These are phyloP conservation scores for Reticulitermes speratus DNA, from an alignment of 1,140 invertebrate species.

Conservation along the genomic window DNA sequence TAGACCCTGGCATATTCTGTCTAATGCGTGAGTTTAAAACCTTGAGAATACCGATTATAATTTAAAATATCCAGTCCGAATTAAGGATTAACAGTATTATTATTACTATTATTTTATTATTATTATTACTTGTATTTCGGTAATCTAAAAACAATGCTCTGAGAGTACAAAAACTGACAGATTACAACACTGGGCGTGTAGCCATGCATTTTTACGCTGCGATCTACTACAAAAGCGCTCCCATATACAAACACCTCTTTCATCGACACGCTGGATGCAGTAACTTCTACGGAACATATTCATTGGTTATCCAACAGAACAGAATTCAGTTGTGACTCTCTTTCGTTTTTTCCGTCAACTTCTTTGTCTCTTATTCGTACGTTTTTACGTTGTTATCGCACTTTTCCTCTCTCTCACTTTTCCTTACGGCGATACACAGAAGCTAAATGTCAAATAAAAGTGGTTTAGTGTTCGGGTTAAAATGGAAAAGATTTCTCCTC, in stretches of 20 bases:
- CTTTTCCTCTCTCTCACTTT: not conserved
- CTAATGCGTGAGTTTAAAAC: too few relatives aligned
- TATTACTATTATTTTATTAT: too few relatives aligned
- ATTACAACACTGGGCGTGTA: too few relatives aligned
- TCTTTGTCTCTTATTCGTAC: not conserved
- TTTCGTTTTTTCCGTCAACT: not conserved
- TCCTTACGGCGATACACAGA: not conserved
- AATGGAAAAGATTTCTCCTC: conserved; percentile 29
- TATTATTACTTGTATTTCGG: too few relatives aligned
- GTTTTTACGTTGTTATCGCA: not conserved
- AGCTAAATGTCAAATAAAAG: conserved; percentile 30
- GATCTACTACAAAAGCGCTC: too few relatives aligned
- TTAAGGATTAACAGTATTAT: too few relatives aligned
- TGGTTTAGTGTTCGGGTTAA: conserved; percentile 25
- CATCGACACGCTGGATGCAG: not conserved
- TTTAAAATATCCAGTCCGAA: too few relatives aligned
- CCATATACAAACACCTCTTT: not conserved
- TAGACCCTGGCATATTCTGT: too few relatives aligned
- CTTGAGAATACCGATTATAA: too few relatives aligned
- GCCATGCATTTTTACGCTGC: too few relatives aligned
- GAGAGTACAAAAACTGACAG: too few relatives aligned
- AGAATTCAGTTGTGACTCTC: not conserved
- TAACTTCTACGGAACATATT: not conserved
- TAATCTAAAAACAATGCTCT: too few relatives aligned
- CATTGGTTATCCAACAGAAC: not conserved